phyloP scores from a whole-genome alignment of 1,140 invertebrate species.

The Eumeta japonica region DNA sequence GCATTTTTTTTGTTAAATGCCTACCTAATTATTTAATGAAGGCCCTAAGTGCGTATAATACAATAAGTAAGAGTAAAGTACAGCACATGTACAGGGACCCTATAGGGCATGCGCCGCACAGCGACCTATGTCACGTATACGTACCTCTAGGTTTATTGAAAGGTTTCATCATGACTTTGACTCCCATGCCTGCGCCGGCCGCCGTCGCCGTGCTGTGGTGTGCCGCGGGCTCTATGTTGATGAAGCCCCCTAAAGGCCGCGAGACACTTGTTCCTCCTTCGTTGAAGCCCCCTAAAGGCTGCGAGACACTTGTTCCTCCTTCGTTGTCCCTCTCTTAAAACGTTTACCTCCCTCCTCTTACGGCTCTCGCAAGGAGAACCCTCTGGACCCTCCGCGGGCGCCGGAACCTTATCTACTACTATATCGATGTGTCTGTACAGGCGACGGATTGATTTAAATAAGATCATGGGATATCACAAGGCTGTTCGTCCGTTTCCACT shows the following conservation, averaged over 20 bases:
- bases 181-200: constrained; percentile 58
- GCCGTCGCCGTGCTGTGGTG: constrained; percentile 27
- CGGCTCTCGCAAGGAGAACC: no score
- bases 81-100: no score
- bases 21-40: no score
- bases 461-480: constrained; percentile 51
- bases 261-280: no score
- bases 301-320: constrained; percentile 7
- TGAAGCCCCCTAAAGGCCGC: neutral
- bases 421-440: no score
- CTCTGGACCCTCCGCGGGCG: no score
- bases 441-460: constrained; percentile 33
- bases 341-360: no score
- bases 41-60: no score
- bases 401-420: no score
- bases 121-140: constrained; percentile 14
- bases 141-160: constrained; percentile 59
- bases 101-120: no score
- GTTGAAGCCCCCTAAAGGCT: neutral
- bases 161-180: constrained; percentile 61
- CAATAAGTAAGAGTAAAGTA: no score
- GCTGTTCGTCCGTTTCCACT: constrained; percentile 11
- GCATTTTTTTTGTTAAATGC: no score
- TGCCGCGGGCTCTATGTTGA: constrained; percentile 18
- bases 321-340: neutral